Conservation (phyloP, 2,113 vertebrate species). For the Hirundichthys speculiger region DNA sequence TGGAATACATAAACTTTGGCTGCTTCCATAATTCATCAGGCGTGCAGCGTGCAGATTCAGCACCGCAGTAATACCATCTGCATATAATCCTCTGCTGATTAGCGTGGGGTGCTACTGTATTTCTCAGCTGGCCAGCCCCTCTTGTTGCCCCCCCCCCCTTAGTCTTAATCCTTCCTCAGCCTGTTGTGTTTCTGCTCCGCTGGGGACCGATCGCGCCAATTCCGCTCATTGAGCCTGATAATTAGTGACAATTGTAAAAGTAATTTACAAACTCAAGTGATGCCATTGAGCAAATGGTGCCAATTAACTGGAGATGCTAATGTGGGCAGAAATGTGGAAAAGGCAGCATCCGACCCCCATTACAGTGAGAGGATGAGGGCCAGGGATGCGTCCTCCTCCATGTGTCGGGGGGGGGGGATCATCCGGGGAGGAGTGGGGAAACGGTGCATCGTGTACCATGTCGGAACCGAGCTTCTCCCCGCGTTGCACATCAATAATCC, state of each 20-base stretch:
- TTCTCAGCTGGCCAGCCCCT: constrained; percentile 51
- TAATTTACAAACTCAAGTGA: constrained; percentile 77
- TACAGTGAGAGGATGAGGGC: constrained; percentile 52
- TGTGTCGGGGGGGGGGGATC: constrained; percentile 36
- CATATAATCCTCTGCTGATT: constrained; percentile 55
- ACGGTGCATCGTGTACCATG: constrained; percentile 29
- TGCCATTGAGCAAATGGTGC: constrained; percentile 75
- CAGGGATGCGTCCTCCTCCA: constrained; percentile 54
- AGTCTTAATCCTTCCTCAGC: constrained; percentile 70
- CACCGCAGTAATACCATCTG: constrained; percentile 50
- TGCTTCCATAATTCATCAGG: constrained; percentile 46
- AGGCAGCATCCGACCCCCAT: constrained; percentile 61
- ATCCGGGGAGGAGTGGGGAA: constrained; percentile 41
- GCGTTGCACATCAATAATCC: constrained; percentile 43
- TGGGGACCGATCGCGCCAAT: constrained; percentile 74
- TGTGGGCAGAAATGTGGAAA: constrained; percentile 71
- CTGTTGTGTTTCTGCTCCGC: constrained; percentile 70
- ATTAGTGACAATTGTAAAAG: constrained; percentile 80
- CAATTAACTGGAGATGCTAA: constrained; percentile 78
- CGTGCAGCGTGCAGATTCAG: constrained; percentile 37
- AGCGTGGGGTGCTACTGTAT: constrained; percentile 47
- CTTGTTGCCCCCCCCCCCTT: constrained; percentile 52
- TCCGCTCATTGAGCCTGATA: constrained; percentile 80
- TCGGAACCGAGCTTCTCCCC: constrained; percentile 33
- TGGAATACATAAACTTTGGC: not conserved